Percentiles rank a stretch among this genome's conserved stretches.
phyloP scores from a whole-genome alignment of 1,140 invertebrate genomes.

The Scaptomyza hsui region DNA sequence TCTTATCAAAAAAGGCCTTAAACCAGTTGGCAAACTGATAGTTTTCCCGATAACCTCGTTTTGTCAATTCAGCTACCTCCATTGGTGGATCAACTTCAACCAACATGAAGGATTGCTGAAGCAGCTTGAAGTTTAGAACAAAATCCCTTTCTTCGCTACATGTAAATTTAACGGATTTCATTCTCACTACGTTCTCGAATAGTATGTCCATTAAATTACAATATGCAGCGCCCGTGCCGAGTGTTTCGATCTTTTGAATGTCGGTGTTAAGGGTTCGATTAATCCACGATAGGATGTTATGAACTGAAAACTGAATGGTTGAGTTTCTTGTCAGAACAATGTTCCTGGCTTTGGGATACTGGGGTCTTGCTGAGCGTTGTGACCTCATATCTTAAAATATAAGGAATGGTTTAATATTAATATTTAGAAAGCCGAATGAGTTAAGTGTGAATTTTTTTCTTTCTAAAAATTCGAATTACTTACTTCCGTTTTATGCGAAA shows the following conservation, averaged over 20 bases:
- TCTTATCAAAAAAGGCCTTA: slow-evolving; percentile 96
- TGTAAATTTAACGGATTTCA: slow-evolving; percentile 98
- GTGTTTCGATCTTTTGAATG: slow-evolving; percentile 97
- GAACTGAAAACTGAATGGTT: slow-evolving; percentile 87
- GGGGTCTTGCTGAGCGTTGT: too few relatives aligned
- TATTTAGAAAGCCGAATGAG: too few relatives aligned
- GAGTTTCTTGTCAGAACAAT: background rate
- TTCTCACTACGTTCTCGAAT: slow-evolving; percentile 94
- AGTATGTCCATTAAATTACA: slow-evolving; percentile 99
- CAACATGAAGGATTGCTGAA: slow-evolving; percentile 95
- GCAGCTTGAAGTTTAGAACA: slow-evolving; percentile 98
- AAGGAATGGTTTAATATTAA: too few relatives aligned
- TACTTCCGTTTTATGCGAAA: too few relatives aligned
- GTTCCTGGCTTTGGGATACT: background rate
- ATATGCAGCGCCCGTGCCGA: slow-evolving; percentile 95
- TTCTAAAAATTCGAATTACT: too few relatives aligned
- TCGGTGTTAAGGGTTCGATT: slow-evolving; percentile 96
- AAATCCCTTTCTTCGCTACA: slow-evolving; percentile 99
- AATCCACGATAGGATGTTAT: slow-evolving; percentile 98
- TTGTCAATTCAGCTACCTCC: slow-evolving; percentile 96
- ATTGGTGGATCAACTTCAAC: slow-evolving; percentile 90
- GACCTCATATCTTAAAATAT: too few relatives aligned
- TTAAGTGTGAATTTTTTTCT: too few relatives aligned
- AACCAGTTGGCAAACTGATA: slow-evolving; percentile 99
- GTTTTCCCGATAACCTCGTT: slow-evolving; percentile 97